Evolutionary conservation across 1,140 invertebrate genomes (phyloP), one percentile per base, ranked within the genome.

Genomic region (Adelges cooleyi): DNA sequence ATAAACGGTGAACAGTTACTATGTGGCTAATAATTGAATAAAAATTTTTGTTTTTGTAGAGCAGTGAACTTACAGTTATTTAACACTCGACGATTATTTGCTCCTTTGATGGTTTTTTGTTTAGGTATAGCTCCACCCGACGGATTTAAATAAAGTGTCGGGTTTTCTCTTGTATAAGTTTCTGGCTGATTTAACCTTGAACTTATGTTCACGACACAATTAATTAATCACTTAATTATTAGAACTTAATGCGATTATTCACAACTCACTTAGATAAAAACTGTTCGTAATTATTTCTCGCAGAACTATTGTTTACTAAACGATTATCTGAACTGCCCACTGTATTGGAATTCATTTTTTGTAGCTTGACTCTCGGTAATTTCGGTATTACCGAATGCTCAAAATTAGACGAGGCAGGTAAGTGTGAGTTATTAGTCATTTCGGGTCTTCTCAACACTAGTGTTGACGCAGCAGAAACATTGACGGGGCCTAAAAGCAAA

Each of bases 101-200:
- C 22, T 15, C 17, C 3, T 13, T 62, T 62, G 2, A 3, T n/a
- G 33, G 42, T 46, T 48, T 20, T 62, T 48, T 33, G 40, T 29
- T 62, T 62, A 3, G 56, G 56, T 33, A 62, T 62, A 62, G 56
- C 56, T 29, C 56, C 56, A 29, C 56, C 27, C 27, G 56, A 62
- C 46, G 56, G 56, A 20, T 62, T 62, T 18, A 22, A 46, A 10
- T 20, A 36, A 22, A 33, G 13, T 27, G 3, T 6, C 5, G 56
- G 29, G 20, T 48, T 46, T 18, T 48, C 18, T 22, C 18, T 27
- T n/a, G 42, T 1, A 0, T 10, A 15, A 1, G 6, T 2, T 5
- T 62, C 42, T 48, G 17, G 4, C 44, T 48, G 38, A 62, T 62
- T 62, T 27, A 48, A 62, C 22, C 56, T 62, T 15, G 56, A 62